Base-by-base conservation (phyloP, 1,140 invertebrate genomes). In the Parasteatoda tepidariorum region DNA sequence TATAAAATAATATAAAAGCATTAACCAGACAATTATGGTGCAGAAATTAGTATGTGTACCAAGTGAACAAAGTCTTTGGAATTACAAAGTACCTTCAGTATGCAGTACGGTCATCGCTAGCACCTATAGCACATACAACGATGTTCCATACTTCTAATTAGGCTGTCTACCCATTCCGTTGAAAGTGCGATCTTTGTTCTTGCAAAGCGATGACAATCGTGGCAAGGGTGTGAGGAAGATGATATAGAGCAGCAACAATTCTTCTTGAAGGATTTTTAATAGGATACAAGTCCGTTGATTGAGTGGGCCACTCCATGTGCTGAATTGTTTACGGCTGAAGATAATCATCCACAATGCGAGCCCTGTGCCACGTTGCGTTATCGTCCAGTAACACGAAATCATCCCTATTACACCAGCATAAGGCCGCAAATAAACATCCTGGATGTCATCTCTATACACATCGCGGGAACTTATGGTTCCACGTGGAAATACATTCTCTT, bases 31-130 rank as follows among this genome's bases (percentile, higher is more conserved):
- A n/a, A n/a, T n/a, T n/a, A n/a, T n/a, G n/a, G n/a, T n/a, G n/a
- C n/a, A n/a, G n/a, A n/a, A n/a, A n/a, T n/a, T n/a, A n/a, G n/a
- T n/a, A n/a, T n/a, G n/a, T n/a, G n/a, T n/a, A n/a, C n/a, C n/a
- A n/a, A n/a, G n/a, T n/a, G n/a, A n/a, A n/a, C n/a, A n/a, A n/a
- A n/a, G n/a, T n/a, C n/a, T n/a, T n/a, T n/a, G n/a, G n/a, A n/a
- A n/a, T n/a, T n/a, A n/a, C n/a, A 59, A 59, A 59, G 57, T 26
- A 59, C 57, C 18, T 59, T 59, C 18, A 59, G n/a, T 59, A 59
- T 59, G 18, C 6, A 7, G 57, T 59, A 26, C 24, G 18, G 4
- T 59, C 57, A 5, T 5, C 57, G 6, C 5, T 9, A 59, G 24
- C 57, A 59, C 6, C 24, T n/a, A 59, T 59, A 59, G 57, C 57